A percentile compares a stretch with the other conserved stretches of the same genome.
Evolutionary conservation across 2,113 vertebrate species (phyloP).

Genomic region (Bolborhynchus lineola): DNA sequence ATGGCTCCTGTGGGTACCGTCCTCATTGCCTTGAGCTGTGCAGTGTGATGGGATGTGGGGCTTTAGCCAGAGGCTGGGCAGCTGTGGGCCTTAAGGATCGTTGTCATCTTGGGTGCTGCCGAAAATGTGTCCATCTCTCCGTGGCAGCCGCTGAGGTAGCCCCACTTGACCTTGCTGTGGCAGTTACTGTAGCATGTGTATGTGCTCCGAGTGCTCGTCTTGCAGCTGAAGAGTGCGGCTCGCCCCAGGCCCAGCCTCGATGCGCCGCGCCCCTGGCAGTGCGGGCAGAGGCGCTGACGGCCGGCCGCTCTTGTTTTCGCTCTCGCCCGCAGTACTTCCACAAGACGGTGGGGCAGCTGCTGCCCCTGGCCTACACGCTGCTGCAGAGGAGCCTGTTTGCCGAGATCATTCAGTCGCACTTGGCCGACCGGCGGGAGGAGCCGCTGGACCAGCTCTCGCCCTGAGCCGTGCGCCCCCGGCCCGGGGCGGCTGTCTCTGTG

Average conservation of each 20-base stretch:
- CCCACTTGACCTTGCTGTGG: neutral
- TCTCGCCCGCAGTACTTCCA: constrained; percentile 86
- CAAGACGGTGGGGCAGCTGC: constrained; percentile 90
- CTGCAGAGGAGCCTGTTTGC: constrained; percentile 88
- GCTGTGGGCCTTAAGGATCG: neutral
- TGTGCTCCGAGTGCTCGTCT: accelerated
- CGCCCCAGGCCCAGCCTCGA: neutral
- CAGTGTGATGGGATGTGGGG: accelerated
- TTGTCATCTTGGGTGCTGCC: neutral
- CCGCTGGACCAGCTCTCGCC: constrained; percentile 79
- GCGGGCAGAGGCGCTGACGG: neutral
- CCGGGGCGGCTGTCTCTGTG: neutral
- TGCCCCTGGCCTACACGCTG: constrained; percentile 92
- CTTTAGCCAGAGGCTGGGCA: neutral
- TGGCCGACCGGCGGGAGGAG: constrained; percentile 80
- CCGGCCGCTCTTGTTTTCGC: neutral
- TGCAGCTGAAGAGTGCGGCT: accelerated
- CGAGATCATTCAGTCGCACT: constrained; percentile 87
- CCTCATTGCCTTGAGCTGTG: accelerated
- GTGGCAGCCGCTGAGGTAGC: accelerated
- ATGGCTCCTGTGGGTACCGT: accelerated
- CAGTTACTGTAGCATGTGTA: accelerated
- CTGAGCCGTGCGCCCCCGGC: constrained; percentile 32
- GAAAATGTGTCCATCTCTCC: accelerated
- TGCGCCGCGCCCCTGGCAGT: too few species aligned